Conservation (phyloP, 2,113 vertebrate genomes). For the Pontoporia blainvillei region DNA sequence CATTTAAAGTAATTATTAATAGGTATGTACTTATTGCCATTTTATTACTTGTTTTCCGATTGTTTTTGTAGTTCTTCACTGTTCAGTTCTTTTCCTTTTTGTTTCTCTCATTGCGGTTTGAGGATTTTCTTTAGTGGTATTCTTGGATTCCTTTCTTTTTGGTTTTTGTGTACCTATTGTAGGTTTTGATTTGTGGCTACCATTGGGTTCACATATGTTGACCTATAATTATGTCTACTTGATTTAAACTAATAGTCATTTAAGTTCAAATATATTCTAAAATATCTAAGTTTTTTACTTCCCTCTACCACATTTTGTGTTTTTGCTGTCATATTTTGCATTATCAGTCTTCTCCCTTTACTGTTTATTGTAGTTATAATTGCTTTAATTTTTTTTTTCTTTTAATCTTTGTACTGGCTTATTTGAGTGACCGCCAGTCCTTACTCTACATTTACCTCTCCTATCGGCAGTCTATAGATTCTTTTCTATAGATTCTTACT, state of each 20-base stretch:
- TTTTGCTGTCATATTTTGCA: neutral
- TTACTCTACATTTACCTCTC: no score
- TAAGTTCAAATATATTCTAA: neutral
- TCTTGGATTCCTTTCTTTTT: neutral
- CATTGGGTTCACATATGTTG: neutral
- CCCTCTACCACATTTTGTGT: neutral
- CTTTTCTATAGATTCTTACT: no score
- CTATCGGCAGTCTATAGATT: no score
- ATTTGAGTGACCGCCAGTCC: no score
- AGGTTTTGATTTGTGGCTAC: neutral
- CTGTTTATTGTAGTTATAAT: neutral
- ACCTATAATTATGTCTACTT: neutral
- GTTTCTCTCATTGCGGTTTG: neutral
- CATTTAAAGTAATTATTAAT: neutral
- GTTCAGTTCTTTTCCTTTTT: neutral
- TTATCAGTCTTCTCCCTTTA: neutral
- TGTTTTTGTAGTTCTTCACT: neutral
- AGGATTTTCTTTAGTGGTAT: neutral
- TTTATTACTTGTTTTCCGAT: neutral
- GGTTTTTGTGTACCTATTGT: neutral
- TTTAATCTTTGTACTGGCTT: neutral
- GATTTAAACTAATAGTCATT: neutral
- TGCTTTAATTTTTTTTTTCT: neutral
- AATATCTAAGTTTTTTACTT: neutral
- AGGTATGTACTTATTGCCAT: neutral